A percentile compares a stretch with the other conserved stretches of the same genome.
Evolutionary conservation across 1,140 invertebrate species (phyloP).

Genomic region (Protaetia brevitarsis): DNA sequence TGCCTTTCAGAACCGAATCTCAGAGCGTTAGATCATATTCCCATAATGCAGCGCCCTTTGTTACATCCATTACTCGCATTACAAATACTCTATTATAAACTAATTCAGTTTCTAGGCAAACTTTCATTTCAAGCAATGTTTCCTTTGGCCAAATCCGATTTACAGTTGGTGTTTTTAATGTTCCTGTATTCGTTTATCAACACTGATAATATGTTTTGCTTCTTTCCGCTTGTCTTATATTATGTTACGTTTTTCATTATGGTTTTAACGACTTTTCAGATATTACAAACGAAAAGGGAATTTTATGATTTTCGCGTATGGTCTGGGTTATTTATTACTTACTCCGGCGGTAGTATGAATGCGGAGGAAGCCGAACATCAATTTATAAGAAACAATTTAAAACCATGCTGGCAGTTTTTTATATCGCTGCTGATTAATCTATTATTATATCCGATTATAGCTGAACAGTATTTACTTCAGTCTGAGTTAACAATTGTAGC

Average conservation of each 20-base stretch:
- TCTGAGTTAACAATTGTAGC: slow-evolving; percentile 78
- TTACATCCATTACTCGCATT: slow-evolving; percentile 67
- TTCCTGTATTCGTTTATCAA: slow-evolving; percentile 66
- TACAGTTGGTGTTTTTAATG: slow-evolving; percentile 64
- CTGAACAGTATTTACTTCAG: slow-evolving; percentile 73
- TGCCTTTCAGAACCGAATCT: slow-evolving; percentile 65
- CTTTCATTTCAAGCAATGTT: slow-evolving; percentile 53
- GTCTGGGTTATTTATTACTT: slow-evolving; percentile 74
- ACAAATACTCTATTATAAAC: slow-evolving; percentile 62
- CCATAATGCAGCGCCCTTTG: slow-evolving; percentile 65
- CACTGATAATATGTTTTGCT: slow-evolving; percentile 61
- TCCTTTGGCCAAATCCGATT: slow-evolving; percentile 56
- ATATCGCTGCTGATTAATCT: slow-evolving; percentile 69
- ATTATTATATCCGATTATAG: slow-evolving; percentile 71
- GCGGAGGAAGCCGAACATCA: slow-evolving; percentile 75
- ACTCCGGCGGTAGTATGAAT: slow-evolving; percentile 63
- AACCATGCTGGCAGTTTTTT: slow-evolving; percentile 77
- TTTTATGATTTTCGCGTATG: slow-evolving; percentile 72
- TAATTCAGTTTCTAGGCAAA: slow-evolving; percentile 62
- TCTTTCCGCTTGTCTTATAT: slow-evolving; percentile 67
- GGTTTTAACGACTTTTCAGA: slow-evolving; percentile 75
- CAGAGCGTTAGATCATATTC: slow-evolving; percentile 63
- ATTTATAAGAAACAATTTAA: slow-evolving; percentile 77
- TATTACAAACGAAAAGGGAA: slow-evolving; percentile 71
- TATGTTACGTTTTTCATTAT: slow-evolving; percentile 70